Evolutionary conservation across 2,113 vertebrate genomes (phyloP).

Genomic region (Rhombomys opimus): DNA sequence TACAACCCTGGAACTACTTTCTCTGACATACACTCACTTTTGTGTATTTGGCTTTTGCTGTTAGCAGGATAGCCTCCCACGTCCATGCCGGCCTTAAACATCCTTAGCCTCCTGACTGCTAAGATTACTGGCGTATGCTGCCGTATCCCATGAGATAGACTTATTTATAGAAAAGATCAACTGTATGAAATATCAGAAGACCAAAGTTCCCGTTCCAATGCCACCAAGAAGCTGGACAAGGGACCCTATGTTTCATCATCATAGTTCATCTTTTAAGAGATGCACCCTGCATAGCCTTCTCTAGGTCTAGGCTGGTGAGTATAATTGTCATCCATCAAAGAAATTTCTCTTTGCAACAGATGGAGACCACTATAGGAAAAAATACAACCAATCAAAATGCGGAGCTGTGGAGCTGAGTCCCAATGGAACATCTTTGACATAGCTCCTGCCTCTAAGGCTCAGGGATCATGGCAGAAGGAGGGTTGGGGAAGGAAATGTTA

Average conservation of each 20-base stretch:
- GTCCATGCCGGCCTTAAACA: neutral
- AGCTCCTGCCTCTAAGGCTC: neutral
- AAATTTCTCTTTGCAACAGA: neutral
- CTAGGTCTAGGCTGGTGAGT: neutral
- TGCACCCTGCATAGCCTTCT: neutral
- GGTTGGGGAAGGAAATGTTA: neutral
- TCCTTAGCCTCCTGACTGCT: neutral
- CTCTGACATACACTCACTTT: neutral
- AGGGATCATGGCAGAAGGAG: neutral
- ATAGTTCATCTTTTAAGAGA: neutral
- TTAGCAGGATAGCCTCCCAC: neutral
- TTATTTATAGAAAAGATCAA: slow-evolving; percentile 67
- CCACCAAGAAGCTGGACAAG: neutral
- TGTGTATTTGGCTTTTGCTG: neutral
- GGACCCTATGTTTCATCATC: neutral
- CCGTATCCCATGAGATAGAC: neutral
- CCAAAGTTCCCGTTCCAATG: neutral
- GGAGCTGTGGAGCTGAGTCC: neutral
- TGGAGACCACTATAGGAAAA: neutral
- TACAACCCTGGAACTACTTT: neutral
- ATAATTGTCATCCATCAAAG: neutral
- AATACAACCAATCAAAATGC: neutral
- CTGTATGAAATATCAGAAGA: slow-evolving; percentile 67
- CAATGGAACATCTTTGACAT: neutral
- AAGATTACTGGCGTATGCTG: neutral